Percentiles rank a stretch among this genome's conserved stretches.
Evolutionary conservation across 1,140 invertebrate genomes (phyloP).

Genomic region (Rhizoglyphus robini): DNA sequence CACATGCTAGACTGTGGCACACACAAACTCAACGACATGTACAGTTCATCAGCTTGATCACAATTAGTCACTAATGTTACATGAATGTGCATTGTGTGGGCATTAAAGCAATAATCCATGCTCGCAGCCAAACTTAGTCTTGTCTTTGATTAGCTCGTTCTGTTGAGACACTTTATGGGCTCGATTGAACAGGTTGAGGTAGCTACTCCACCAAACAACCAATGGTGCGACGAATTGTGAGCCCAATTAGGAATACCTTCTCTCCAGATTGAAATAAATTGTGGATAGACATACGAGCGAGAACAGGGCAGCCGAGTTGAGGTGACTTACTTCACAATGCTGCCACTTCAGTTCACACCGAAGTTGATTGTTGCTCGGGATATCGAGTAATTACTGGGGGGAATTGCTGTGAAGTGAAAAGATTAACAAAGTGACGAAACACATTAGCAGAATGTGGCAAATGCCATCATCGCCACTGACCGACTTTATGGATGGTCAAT

Average conservation of each 20-base stretch:
- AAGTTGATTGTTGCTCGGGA: background rate
- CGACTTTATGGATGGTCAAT: background rate
- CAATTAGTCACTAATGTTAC: too few relatives aligned
- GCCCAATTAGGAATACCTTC: background rate
- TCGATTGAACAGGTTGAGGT: background rate
- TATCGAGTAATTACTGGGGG: slow-evolving; percentile 8
- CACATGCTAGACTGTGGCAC: too few relatives aligned
- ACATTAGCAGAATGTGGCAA: background rate
- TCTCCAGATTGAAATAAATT: too few relatives aligned
- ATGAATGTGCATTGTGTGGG: too few relatives aligned
- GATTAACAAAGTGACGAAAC: background rate
- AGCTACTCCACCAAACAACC: background rate
- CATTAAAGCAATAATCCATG: background rate
- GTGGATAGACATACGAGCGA: too few relatives aligned
- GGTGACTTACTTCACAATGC: background rate
- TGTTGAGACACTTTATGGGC: background rate
- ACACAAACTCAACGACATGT: too few relatives aligned
- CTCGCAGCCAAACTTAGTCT: background rate
- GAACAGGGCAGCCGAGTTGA: too few relatives aligned
- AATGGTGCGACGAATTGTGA: background rate
- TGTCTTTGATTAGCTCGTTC: background rate
- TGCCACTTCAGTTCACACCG: background rate
- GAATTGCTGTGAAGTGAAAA: background rate
- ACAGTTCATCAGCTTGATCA: too few relatives aligned
- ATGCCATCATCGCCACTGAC: background rate